These are phyloP conservation scores for Carassius gibelio DNA, from an alignment of 2,113 vertebrate species.

Conservation along the genomic window DNA sequence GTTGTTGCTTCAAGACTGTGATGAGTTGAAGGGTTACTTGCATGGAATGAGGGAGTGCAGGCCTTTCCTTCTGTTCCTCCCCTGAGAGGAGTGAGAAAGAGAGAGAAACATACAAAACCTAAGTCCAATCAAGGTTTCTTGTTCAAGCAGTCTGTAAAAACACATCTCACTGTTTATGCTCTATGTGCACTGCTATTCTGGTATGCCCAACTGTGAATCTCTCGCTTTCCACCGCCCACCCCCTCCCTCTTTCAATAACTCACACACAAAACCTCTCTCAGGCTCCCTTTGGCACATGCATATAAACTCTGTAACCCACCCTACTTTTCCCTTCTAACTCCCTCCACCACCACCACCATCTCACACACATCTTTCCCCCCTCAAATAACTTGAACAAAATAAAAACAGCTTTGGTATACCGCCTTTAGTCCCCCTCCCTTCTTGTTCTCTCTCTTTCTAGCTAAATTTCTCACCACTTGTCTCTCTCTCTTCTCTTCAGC, in stretches of 20 bases:
- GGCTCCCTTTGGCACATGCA: constrained; percentile 60
- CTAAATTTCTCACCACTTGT: constrained; percentile 47
- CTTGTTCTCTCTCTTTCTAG: constrained; percentile 49
- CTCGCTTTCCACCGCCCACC: constrained; percentile 47
- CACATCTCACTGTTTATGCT: constrained; percentile 42
- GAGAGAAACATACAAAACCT: constrained; percentile 16
- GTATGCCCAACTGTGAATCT: constrained; percentile 53
- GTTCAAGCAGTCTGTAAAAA: constrained; percentile 20
- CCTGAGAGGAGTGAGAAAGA: constrained; percentile 15
- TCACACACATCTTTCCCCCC: constrained; percentile 54
- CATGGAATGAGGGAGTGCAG: constrained; percentile 25
- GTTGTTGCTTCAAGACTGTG: constrained; percentile 14
- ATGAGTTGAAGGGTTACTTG: constrained; percentile 31
- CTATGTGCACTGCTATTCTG: constrained; percentile 52
- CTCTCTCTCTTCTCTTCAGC: constrained; percentile 58
- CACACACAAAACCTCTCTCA: constrained; percentile 58
- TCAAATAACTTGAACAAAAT: constrained; percentile 69
- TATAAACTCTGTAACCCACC: constrained; percentile 59
- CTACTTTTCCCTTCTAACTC: constrained; percentile 48
- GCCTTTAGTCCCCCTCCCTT: constrained; percentile 34
- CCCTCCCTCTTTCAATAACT: constrained; percentile 49
- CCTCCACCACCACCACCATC: constrained; percentile 55
- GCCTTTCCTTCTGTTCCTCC: constrained; percentile 23
- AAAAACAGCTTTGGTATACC: constrained; percentile 55
- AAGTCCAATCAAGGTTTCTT: constrained; percentile 22